Base-by-base conservation (phyloP, 2,113 vertebrate genomes). In the Bostrychus sinensis region DNA sequence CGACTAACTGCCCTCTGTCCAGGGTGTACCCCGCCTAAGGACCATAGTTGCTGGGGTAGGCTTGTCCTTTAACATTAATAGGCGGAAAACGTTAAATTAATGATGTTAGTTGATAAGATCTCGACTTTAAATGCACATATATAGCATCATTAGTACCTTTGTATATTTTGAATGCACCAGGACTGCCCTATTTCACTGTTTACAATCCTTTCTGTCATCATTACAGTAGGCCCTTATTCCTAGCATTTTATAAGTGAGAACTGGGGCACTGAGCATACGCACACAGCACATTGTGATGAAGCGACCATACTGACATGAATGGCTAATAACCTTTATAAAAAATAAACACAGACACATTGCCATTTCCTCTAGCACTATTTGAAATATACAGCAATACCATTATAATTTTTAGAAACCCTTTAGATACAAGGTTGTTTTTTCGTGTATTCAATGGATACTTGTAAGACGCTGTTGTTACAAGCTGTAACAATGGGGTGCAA, bases 241-340 rank as follows among this genome's bases (percentile, higher is more conserved):
- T 75, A 82, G 75, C 57, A 69, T 66, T 84, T 77, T 80, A 51
- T 80, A 45, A 42, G 58, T 30, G 26, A 59, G 59, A 72, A 16
- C 45, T 25, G 22, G 45, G 45, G 45, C 45, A 23, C 45, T 23
- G 45, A 12, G 45, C 45, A 48, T 25, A 25, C 14, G 45, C 45
- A 23, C 45, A 14, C 22, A 25, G 25, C 45, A 48, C 22, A 23
- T 34, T 34, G 32, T 23, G 45, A 25, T 48, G 45, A 48, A 48
- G 22, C 45, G 14, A 25, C 45, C 45, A 25, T 11, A 14, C 45
- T 25, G 22, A 48, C 45, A 48, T 48, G 45, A 48, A 48, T 48
- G 20, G 20, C 12, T 48, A 48, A 48, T 25, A 14, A 16, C 20
- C 22, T 48, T 23, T 25, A 25, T 25, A 48, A 48, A 48, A 48